These are phyloP conservation scores for Calosoma granatense DNA, from an alignment of 1,140 invertebrate genomes.

Conservation along the genomic window DNA sequence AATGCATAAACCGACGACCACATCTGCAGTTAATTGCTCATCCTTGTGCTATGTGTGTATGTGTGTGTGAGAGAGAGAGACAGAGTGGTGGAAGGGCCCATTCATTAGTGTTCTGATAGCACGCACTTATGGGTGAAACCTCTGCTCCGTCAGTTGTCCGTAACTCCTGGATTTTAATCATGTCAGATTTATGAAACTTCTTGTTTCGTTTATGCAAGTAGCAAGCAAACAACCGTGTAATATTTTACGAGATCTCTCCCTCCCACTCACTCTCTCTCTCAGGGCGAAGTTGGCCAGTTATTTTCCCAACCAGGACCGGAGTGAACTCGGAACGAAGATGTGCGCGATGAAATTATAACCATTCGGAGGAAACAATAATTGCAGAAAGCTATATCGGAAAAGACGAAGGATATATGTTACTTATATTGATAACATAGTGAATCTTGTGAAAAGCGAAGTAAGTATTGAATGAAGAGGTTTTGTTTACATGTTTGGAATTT, in stretches of 20 bases:
- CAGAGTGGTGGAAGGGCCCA: not conserved
- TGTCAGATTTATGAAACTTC: conserved; percentile 3
- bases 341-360: too few species aligned
- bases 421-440: too few species aligned
- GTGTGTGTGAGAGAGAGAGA: not conserved
- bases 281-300: too few species aligned
- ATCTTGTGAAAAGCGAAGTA: too few species aligned
- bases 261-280: too few species aligned
- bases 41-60: not conserved
- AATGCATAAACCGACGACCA: not conserved
- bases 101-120: conserved; percentile 6
- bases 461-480: too few species aligned
- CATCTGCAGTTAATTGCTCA: not conserved
- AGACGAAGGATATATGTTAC: too few species aligned
- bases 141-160: not conserved
- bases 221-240: conserved; percentile 1
- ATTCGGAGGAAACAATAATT: too few species aligned
- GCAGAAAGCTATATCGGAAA: too few species aligned
- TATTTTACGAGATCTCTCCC: not conserved
- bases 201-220: not conserved
- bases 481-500: too few species aligned
- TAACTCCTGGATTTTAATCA: conserved; percentile 7
- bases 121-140: not conserved
- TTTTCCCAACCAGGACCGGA: too few species aligned
- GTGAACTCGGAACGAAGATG: too few species aligned